Evolutionary conservation across 2,113 vertebrate genomes (phyloP).

Genomic region (Cariama cristata): DNA sequence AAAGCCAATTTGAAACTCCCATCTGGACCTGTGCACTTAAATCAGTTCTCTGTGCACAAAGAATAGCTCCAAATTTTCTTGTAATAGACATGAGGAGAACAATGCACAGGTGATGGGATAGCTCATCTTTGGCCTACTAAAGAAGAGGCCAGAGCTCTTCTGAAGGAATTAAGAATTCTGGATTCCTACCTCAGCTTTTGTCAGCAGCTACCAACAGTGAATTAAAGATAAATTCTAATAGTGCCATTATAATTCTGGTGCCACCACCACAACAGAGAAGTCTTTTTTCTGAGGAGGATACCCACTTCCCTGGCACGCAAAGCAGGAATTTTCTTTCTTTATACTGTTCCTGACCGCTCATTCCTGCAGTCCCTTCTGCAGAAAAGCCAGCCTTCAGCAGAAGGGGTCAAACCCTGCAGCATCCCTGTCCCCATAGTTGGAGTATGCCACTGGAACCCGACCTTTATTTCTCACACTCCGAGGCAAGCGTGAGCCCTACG

Average conservation of each 20-base stretch:
- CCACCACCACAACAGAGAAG: neutral
- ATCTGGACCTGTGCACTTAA: neutral
- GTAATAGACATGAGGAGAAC: neutral
- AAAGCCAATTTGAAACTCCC: neutral
- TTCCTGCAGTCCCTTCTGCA: neutral
- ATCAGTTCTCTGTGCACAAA: neutral
- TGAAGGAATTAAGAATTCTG: neutral
- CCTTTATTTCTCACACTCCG: neutral
- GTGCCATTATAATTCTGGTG: neutral
- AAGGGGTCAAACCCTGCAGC: neutral
- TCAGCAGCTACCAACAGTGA: neutral
- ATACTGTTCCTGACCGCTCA: neutral
- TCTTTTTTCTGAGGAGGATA: neutral
- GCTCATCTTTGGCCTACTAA: neutral
- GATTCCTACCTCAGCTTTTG: neutral
- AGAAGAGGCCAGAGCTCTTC: neutral
- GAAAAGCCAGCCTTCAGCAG: neutral
- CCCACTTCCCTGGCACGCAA: neutral
- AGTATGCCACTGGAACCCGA: neutral
- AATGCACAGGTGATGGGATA: neutral
- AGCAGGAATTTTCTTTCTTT: neutral
- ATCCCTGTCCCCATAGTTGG: fast-evolving
- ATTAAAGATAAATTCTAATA: neutral
- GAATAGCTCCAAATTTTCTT: neutral
- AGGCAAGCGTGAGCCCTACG: neutral